Evolutionary conservation across 2,113 vertebrate genomes (phyloP), one percentile per base, ranked within the genome.

Genomic region (Ophiodon elongatus): DNA sequence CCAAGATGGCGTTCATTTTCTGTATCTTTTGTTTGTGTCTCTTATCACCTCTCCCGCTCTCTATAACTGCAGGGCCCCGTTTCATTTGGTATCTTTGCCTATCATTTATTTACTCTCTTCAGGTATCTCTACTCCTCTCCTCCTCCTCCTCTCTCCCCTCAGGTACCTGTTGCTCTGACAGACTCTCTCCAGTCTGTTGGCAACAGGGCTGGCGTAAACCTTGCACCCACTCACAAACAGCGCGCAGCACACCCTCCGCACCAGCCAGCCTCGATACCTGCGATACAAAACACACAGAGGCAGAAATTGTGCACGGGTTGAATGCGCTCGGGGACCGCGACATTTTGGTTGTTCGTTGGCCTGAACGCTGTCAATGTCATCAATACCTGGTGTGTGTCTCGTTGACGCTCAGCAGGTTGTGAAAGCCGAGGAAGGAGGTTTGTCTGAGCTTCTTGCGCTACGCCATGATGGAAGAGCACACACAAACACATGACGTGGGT

Each of bases 261-360:
- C 95, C 62, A 96, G 89, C 94, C 95, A 96, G 74, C 95, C 95
- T 78, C 94, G 89, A 83, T 95, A 95, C 84, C 95, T 96, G 56
- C 6, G 13, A 79, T 0, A 77, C 14, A 74, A 76, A 27, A 75
- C 6, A 68, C 1, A 79, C 15, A 73, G 70, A 89, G 69, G 70
- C 45, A 63, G 72, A 59, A 67, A 27, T 62, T 45, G 57, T 54
- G 66, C 56, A 67, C 11, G 0, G 19, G 33, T 6, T 73, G 39
- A 65, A 39, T 66, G 31, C 8, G 2, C n/a, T 65, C 23, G 1
- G 37, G 52, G 33, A 78, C 25, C 33, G 13, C 59, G 33, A 71
- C n/a, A 6, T 21, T 35, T 65, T 6, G 3, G 29, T 14, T n/a
- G 4, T 7, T 2, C 0, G 13, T 64, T 69, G 39, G 59, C 14